Base-by-base conservation (phyloP, 2,888 invertebrate genomes). In the Automeris io region DNA sequence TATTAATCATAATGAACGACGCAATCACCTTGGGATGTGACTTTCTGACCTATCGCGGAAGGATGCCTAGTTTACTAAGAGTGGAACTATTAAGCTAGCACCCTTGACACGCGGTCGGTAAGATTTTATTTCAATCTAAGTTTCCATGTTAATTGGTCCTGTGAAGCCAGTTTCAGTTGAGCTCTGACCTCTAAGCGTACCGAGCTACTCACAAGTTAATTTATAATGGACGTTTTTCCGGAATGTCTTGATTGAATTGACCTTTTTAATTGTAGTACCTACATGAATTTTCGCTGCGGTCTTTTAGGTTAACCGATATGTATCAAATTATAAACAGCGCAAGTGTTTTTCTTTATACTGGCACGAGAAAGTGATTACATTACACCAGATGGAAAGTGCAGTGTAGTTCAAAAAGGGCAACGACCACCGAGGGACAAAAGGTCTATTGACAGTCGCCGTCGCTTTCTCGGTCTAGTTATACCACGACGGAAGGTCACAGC, bases 61-160 rank as follows among this genome's bases (percentile, higher is more conserved):
- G 29, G 16, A 29, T n/a, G n/a, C 16, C n/a, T 16, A n/a, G 8
- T 29, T 8, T 16, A 29, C 29, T 4, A 16, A 16, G 8, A 29
- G 8, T 4, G 33, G n/a, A 42, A 32, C 36, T 16, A 39, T 31
- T 9, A 35, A 44, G 44, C 45, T 41, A 40, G 16, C 16, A 35
- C 33, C 44, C 34, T 33, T 54, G 54, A 54, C 46, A 39, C 44
- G 19, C 46, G 52, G 42, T 48, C 43, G 32, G 13, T 3, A n/a
- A 18, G 6, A 49, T 43, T 41, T 26, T 33, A 6, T 37, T 13
- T 33, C 7, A 35, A 7, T 23, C n/a, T 23, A 42, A 29, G 43
- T 43, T 43, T 49, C 42, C 40, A 41, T 16, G 3, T 19, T 37
- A 35, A 45, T 8, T 45, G 45, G 41, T 18, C 35, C 8, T n/a